These are phyloP conservation scores for Abrostola triplasia DNA, from an alignment of 2,888 invertebrate species.

Conservation along the genomic window DNA sequence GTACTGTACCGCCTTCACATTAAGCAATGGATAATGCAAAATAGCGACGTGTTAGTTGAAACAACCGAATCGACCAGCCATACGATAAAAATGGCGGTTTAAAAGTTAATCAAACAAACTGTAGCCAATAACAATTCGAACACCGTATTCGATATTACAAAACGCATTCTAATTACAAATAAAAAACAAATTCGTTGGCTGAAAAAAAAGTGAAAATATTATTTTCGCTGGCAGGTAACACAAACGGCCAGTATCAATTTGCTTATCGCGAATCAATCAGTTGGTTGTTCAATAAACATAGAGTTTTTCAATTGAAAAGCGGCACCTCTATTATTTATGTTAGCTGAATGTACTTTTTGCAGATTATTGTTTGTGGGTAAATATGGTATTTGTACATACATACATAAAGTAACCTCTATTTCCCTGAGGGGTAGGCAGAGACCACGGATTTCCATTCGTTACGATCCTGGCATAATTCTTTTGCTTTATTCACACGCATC, in stretches of 20 bases:
- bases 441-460: too few species aligned
- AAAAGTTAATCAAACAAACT: conserved; percentile 2
- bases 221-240: conserved; percentile 13
- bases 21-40: too few species aligned
- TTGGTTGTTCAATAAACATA: conserved; percentile 24
- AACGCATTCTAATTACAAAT: conserved; percentile 20
- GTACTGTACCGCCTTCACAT: too few species aligned
- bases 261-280: conserved; percentile 36
- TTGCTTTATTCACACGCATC: too few species aligned
- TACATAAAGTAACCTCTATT: too few species aligned
- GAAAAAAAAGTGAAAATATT: conserved; percentile 15
- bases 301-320: conserved; percentile 19
- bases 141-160: not conserved
- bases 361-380: not conserved
- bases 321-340: conserved; percentile 16
- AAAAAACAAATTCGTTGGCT: conserved; percentile 17
- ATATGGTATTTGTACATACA: not conserved
- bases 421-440: too few species aligned
- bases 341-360: conserved; percentile 7
- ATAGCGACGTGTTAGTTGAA: too few species aligned
- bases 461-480: too few species aligned
- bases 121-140: not conserved
- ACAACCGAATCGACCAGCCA: not conserved
- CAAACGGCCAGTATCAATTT: conserved; percentile 29
- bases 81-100: not conserved